Evolutionary conservation across 1,140 invertebrate species (phyloP).

Genomic region (Anthonomus grandis): DNA sequence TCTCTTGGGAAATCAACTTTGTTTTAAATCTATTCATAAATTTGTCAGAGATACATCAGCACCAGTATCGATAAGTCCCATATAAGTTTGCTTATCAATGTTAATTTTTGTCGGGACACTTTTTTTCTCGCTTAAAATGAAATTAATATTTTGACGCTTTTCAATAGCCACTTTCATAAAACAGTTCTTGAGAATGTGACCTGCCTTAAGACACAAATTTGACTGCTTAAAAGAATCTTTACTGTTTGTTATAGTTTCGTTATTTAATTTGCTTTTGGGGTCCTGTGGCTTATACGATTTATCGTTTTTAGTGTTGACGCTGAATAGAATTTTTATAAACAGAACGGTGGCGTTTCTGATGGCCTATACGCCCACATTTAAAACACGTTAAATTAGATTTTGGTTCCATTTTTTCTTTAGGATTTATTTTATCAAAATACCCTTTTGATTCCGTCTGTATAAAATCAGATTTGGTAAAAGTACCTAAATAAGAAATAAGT

Average conservation of each 20-base stretch:
- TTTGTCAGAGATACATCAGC: too few relatives aligned
- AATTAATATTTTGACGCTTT: not conserved
- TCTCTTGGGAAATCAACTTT: too few relatives aligned
- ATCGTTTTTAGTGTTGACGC: not conserved
- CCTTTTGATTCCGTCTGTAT: not conserved
- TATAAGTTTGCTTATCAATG: not conserved
- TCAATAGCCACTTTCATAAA: not conserved
- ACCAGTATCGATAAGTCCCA: too few relatives aligned
- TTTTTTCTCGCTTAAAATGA: not conserved
- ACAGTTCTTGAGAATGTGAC: not conserved
- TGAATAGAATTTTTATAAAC: not conserved
- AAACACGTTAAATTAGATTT: not conserved
- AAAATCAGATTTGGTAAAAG: not conserved
- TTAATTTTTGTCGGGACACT: not conserved
- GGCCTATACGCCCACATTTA: constrained; percentile 3
- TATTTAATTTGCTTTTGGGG: too few relatives aligned
- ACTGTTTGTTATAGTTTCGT: too few relatives aligned
- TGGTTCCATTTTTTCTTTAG: not conserved
- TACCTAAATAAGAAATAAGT: not conserved
- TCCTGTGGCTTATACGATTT: not conserved
- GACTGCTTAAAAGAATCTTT: too few relatives aligned
- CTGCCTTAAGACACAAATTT: constrained; percentile 2
- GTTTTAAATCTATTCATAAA: too few relatives aligned
- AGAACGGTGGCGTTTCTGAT: not conserved
- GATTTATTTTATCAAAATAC: not conserved